These are phyloP conservation scores for Dynastes grantii DNA, from an alignment of 2,888 invertebrate species.

Conservation along the genomic window DNA sequence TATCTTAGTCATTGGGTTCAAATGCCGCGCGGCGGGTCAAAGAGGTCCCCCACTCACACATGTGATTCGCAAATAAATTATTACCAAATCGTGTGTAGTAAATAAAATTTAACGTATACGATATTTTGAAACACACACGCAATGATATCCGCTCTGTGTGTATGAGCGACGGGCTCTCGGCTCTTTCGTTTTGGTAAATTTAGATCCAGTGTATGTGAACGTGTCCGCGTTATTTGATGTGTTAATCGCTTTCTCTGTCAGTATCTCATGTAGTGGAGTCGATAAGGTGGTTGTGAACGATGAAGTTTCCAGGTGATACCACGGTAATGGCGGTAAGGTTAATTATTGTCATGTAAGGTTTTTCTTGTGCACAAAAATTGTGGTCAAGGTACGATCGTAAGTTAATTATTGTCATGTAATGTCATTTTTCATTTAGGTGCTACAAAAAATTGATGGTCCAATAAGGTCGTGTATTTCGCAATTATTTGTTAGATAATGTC, in stretches of 20 bases:
- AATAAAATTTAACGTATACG: conserved; percentile 2
- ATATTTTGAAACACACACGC: not conserved
- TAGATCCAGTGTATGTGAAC: conserved; percentile 15
- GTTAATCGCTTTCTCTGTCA: not conserved
- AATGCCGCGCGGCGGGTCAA: conserved; percentile 27
- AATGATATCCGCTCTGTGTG: not conserved
- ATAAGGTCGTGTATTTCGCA: no score
- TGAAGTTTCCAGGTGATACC: conserved; percentile 17
- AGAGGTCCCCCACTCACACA: not conserved
- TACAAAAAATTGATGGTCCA: no score
- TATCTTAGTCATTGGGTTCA: conserved; percentile 35
- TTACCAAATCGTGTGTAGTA: conserved; percentile 11
- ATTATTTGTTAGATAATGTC: no score
- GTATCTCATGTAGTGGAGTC: not conserved
- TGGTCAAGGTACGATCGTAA: no score
- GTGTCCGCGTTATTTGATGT: not conserved
- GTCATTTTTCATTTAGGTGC: no score
- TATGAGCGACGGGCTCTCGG: not conserved
- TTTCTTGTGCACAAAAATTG: no score
- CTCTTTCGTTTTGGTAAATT: not conserved
- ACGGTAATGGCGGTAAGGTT: conserved; percentile 29
- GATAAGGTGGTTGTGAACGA: not conserved
- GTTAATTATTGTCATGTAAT: not conserved
- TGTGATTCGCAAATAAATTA: conserved; percentile 32
- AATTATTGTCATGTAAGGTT: not conserved